Evolutionary conservation across 2,113 vertebrate genomes (phyloP).

Genomic region (Phrynosoma blainvillii): DNA sequence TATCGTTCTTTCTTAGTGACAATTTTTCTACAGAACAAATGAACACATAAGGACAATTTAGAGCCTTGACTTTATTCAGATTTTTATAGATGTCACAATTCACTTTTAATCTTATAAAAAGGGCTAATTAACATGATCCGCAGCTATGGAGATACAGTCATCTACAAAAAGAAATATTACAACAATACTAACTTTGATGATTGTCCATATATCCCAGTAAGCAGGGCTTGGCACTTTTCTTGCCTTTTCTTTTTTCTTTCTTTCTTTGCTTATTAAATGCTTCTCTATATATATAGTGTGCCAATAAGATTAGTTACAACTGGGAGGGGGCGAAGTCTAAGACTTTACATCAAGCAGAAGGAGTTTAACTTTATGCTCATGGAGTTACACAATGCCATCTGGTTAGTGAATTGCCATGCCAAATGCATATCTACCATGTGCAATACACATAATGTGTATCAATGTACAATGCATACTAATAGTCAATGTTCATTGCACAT

Average conservation of each 20-base stretch:
- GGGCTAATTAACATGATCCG: slow-evolving; percentile 45
- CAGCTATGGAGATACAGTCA: slow-evolving; percentile 70
- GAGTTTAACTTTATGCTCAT: no score
- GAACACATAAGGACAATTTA: slow-evolving; percentile 57
- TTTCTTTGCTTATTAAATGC: accelerated
- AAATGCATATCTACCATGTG: no score
- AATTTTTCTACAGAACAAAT: slow-evolving; percentile 72
- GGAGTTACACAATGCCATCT: no score
- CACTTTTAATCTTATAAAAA: slow-evolving; percentile 66
- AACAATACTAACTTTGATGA: slow-evolving; percentile 72
- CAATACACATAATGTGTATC: no score
- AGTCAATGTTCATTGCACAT: no score
- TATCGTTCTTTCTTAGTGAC: slow-evolving; percentile 39
- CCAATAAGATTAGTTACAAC: background rate
- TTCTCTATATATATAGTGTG: no score
- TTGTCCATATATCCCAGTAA: slow-evolving; percentile 41
- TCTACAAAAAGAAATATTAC: slow-evolving; percentile 69
- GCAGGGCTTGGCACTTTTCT: background rate
- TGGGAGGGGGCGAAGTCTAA: no score
- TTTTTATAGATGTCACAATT: slow-evolving; percentile 70
- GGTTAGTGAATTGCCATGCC: no score
- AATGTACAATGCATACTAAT: no score
- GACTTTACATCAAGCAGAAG: no score
- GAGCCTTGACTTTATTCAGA: slow-evolving; percentile 62
- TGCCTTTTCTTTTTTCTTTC: background rate